Evolutionary conservation across 1,140 invertebrate species (phyloP).

Genomic region (Asobara japonica): DNA sequence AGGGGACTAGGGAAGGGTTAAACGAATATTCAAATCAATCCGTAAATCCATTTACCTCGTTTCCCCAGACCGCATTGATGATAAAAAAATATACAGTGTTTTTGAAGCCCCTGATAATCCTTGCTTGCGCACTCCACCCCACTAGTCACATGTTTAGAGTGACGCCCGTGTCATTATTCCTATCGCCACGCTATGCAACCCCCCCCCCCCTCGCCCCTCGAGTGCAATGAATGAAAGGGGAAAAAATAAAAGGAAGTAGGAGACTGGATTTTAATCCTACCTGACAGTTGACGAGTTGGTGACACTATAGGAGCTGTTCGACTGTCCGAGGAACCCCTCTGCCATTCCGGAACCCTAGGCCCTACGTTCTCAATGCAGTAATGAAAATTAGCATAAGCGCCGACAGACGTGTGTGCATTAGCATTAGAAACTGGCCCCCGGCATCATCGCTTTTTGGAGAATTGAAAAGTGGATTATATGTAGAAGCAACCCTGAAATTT

Average conservation of each 20-base stretch:
- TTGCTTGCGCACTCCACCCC: background rate
- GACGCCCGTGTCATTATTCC: constrained; percentile 37
- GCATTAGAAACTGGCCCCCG: background rate
- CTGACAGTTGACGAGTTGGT: constrained; percentile 54
- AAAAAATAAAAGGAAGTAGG: background rate
- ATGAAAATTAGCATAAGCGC: constrained; percentile 51
- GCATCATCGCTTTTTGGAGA: background rate
- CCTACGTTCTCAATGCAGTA: background rate
- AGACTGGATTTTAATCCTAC: constrained; percentile 51
- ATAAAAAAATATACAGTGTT: constrained; percentile 15
- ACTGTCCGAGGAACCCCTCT: constrained; percentile 41
- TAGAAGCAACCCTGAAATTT: background rate
- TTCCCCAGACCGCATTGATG: background rate
- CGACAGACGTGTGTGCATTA: background rate
- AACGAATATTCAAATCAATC: too few species aligned
- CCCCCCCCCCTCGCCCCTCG: background rate
- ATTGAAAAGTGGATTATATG: constrained; percentile 12
- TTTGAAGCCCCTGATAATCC: constrained; percentile 15
- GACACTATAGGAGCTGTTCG: constrained; percentile 50
- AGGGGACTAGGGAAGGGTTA: too few species aligned
- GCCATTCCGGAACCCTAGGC: background rate
- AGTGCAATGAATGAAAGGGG: constrained; percentile 36
- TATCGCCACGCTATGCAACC: constrained; percentile 28
- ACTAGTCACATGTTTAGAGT: constrained; percentile 28
- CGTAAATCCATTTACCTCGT: constrained; percentile 26